phyloP scores from a whole-genome alignment of 2,113 vertebrate genomes.

The Notechis scutatus region DNA sequence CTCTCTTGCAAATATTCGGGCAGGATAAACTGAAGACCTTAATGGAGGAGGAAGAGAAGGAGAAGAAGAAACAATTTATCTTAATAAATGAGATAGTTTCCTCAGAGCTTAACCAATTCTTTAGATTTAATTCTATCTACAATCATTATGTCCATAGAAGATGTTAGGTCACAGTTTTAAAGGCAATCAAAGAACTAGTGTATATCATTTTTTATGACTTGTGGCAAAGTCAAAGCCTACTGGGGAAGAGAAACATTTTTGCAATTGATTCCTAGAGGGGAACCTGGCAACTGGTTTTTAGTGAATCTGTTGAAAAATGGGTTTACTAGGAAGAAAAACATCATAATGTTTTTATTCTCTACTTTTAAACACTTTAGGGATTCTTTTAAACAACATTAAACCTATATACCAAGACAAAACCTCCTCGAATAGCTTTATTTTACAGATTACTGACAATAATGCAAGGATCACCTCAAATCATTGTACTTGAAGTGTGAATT shows the following conservation, averaged over 20 bases:
- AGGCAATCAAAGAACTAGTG: background rate
- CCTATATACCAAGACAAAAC: background rate
- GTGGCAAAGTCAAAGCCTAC: background rate
- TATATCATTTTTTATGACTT: background rate
- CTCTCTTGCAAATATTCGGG: slow-evolving; percentile 90
- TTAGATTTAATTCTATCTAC: background rate
- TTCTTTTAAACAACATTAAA: background rate
- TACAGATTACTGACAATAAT: background rate
- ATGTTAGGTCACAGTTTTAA: background rate
- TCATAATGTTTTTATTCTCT: background rate
- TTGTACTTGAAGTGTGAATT: background rate
- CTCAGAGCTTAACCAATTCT: background rate
- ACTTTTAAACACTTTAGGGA: background rate
- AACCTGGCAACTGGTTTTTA: background rate
- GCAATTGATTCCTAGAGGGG: background rate
- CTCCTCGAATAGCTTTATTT: background rate
- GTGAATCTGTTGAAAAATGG: background rate
- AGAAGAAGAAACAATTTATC: slow-evolving; percentile 19
- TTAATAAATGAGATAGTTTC: background rate
- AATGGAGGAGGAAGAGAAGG: slow-evolving; percentile 2
- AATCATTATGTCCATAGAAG: background rate
- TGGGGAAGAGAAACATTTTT: background rate
- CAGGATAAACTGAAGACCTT: slow-evolving; percentile 92
- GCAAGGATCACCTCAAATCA: background rate
- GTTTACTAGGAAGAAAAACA: background rate